phyloP scores from a whole-genome alignment of 1,140 invertebrate species.

The Drosophila bocki region DNA sequence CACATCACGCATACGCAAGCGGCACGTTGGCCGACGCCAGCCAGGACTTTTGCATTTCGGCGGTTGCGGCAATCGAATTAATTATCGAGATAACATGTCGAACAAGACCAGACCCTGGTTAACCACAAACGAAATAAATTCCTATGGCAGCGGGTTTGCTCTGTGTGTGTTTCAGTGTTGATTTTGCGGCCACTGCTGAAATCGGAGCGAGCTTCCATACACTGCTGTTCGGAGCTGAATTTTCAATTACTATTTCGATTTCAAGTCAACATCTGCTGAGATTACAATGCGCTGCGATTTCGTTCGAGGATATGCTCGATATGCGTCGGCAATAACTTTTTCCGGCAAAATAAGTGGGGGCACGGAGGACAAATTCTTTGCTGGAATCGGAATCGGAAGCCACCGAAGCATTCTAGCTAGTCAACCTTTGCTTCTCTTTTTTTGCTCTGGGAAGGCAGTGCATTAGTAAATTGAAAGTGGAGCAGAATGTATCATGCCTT shows the following conservation, averaged over 20 bases:
- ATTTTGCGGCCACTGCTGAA: conserved; percentile 27
- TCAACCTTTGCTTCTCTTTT: conserved; percentile 58
- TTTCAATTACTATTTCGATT: conserved; percentile 18
- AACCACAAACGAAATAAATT: conserved; percentile 48
- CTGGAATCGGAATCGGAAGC: conserved; percentile 5
- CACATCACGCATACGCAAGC: conserved; percentile 68
- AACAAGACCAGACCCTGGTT: conserved; percentile 33
- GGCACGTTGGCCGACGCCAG: conserved; percentile 23
- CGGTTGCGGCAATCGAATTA: conserved; percentile 42
- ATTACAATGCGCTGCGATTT: conserved; percentile 36
- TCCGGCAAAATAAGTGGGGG: conserved; percentile 11
- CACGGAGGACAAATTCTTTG: conserved; percentile 19
- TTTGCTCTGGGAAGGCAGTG: conserved; percentile 37
- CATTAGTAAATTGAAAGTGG: conserved; percentile 81
- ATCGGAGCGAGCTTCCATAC: conserved; percentile 20
- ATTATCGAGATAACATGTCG: conserved; percentile 44
- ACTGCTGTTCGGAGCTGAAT: conserved; percentile 2
- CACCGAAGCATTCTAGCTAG: conserved; percentile 41
- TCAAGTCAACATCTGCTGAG: conserved; percentile 17
- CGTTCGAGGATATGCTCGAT: conserved; percentile 38
- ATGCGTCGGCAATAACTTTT: conserved; percentile 43
- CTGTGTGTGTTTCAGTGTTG: conserved; percentile 25
- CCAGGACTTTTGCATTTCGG: conserved; percentile 38
- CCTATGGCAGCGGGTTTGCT: conserved; percentile 16
- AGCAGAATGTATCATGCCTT: conserved; percentile 42